Evolutionary conservation across 2,888 invertebrate species (phyloP), one percentile per base, ranked within the genome.

Genomic region (Hedya salicella): DNA sequence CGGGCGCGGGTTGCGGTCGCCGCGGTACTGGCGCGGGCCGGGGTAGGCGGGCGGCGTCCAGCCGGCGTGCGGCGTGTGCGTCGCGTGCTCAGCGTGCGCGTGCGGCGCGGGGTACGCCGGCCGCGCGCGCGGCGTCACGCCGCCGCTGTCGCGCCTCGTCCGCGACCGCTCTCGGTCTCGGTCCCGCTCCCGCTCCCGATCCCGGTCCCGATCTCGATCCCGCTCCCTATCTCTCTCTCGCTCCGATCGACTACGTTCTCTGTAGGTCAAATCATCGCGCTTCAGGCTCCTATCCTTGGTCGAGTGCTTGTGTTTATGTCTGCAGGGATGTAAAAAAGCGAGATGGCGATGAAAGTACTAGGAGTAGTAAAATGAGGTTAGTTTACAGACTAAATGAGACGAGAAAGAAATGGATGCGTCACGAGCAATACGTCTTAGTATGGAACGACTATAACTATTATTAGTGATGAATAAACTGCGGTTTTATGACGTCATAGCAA

Each of bases 211-310:
- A 42, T 94, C 94, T 5, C 95, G 88, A 14, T 95, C 94, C 32
- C 95, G 85, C 73, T 95, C 95, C 65, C 95, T 93, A 19, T 95
- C 95, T 32, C 91, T 80, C 56, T 90, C 90, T 14, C 91, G 86
- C 75, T 91, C 91, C 78, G 87, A 77, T 68, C 91, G 87, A 74
- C 86, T 85, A 75, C 91, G 87, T 70, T 91, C 91, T 89, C 91
- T 92, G 91, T 85, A 87, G 85, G 89, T 87, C 86, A 92, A 91
- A 90, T 89, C 88, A 87, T 91, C 91, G 79, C 85, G 83, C 88
- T 90, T 90, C 86, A 89, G 69, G 85, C 85, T 87, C 75, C 88
- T 83, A 75, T 91, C 91, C 78, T 85, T 89, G 87, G 86, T 84
- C 85, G 89, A 91, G 86, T 88, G 86, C 82, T 87, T 91, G 88